These are phyloP conservation scores for Myopa testacea DNA, from an alignment of 2,888 invertebrate genomes.

Conservation along the genomic window DNA sequence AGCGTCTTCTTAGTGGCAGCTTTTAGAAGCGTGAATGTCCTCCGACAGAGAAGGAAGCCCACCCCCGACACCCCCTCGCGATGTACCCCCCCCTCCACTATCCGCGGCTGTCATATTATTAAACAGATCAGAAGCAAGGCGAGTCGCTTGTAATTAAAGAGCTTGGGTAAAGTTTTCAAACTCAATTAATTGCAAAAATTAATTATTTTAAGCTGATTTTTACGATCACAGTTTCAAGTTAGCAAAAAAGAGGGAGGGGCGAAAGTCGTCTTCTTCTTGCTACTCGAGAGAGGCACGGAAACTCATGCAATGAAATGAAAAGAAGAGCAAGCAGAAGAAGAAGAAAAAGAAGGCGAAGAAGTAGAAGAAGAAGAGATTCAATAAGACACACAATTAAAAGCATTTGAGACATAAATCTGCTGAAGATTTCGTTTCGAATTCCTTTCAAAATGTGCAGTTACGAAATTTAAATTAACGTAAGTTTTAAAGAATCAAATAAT, in stretches of 20 bases:
- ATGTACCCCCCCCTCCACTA: background rate
- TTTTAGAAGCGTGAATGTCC: no score
- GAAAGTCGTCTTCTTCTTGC: no score
- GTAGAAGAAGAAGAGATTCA: background rate
- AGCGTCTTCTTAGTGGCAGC: no score
- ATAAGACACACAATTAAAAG: background rate
- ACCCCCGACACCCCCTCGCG: background rate
- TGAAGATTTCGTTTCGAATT: background rate
- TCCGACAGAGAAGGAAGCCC: no score
- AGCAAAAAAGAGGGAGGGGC: no score
- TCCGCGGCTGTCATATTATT: background rate
- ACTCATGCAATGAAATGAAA: background rate
- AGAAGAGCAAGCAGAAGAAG: background rate
- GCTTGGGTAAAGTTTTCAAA: slow-evolving; percentile 25
- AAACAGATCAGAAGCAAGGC: background rate
- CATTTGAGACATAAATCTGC: background rate
- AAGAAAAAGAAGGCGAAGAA: background rate
- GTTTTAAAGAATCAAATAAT: background rate
- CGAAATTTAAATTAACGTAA: background rate
- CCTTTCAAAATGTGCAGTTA: background rate
- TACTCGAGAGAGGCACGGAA: background rate
- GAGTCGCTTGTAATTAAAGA: slow-evolving; percentile 22
- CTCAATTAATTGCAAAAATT: slow-evolving; percentile 30
- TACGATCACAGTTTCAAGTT: background rate
- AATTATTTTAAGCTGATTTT: slow-evolving; percentile 20